Conservation (phyloP, 2,888 invertebrate genomes). For the Dasysyrphus albostriatus region DNA sequence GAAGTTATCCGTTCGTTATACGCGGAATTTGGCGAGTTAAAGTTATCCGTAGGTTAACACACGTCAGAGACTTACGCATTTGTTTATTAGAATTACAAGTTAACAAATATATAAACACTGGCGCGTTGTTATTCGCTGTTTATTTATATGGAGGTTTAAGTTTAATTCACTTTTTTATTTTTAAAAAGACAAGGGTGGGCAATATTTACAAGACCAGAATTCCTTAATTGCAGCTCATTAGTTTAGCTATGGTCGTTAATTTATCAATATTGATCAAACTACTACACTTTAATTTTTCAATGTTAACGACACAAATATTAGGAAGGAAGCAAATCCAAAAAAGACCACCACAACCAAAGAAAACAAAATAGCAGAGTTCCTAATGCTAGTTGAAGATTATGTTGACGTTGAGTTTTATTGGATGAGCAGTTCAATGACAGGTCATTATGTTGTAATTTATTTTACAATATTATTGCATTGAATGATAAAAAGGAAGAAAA, state of each 20-base stretch:
- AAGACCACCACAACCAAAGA: neutral
- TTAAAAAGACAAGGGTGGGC: too few relatives aligned
- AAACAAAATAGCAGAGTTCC: neutral
- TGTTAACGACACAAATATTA: neutral
- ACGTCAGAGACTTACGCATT: too few relatives aligned
- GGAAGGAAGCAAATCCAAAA: neutral
- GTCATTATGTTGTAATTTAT: constrained; percentile 44
- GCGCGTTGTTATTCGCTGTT: too few relatives aligned
- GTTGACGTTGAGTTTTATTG: neutral
- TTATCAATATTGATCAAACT: neutral
- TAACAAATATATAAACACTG: too few relatives aligned
- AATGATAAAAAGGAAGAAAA: neutral
- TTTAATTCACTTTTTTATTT: too few relatives aligned
- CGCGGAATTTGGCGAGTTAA: too few relatives aligned
- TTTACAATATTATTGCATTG: neutral
- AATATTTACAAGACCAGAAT: neutral
- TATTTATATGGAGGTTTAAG: too few relatives aligned
- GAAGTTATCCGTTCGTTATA: too few relatives aligned
- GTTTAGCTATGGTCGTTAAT: neutral
- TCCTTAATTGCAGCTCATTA: neutral
- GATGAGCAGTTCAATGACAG: constrained; percentile 33
- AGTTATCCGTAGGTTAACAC: too few relatives aligned
- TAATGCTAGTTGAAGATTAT: neutral
- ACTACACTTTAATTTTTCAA: neutral
- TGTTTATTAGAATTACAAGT: too few relatives aligned